Percentiles rank a stretch among this genome's conserved stretches.
These are phyloP conservation scores for Callionymus lyra DNA, from an alignment of 2,113 vertebrate genomes.

Conservation along the genomic window DNA sequence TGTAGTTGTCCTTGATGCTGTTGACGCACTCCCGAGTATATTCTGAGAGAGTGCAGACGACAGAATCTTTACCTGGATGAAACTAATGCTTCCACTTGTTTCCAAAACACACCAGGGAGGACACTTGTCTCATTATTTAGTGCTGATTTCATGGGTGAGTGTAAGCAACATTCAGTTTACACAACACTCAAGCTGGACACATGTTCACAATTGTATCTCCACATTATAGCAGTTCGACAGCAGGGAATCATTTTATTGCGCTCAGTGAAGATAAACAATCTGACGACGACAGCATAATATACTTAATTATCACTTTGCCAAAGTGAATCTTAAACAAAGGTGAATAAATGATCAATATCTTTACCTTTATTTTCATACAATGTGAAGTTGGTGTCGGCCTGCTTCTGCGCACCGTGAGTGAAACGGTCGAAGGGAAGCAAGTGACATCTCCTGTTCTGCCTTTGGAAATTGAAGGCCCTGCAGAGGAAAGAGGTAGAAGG, in stretches of 20 bases:
- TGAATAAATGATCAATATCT: no score
- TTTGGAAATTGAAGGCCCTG: constrained; percentile 69
- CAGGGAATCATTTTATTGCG: constrained; percentile 6
- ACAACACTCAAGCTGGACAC: constrained; percentile 15
- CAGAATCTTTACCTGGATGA: no score
- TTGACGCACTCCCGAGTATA: constrained; percentile 88
- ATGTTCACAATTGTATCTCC: constrained; percentile 27
- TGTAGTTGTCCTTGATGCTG: constrained; percentile 84
- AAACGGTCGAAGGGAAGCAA: constrained; percentile 90
- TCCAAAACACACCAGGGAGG: no score
- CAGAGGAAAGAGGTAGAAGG: constrained; percentile 30
- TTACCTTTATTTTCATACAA: constrained; percentile 96
- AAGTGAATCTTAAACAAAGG: no score
- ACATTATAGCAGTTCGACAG: constrained; percentile 32
- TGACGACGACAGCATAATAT: no score
- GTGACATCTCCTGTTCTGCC: constrained; percentile 72
- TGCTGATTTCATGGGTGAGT: constrained; percentile 43
- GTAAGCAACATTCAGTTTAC: no score
- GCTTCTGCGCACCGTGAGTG: constrained; percentile 78
- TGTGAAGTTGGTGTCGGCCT: constrained; percentile 76
- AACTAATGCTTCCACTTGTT: no score
- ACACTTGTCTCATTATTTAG: no score
- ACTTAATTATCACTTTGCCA: no score
- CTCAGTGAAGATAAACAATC: no score
- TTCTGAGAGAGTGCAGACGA: constrained; percentile 60